Conservation (phyloP, 1,140 invertebrate species). For the Sycophaga agraensis region DNA sequence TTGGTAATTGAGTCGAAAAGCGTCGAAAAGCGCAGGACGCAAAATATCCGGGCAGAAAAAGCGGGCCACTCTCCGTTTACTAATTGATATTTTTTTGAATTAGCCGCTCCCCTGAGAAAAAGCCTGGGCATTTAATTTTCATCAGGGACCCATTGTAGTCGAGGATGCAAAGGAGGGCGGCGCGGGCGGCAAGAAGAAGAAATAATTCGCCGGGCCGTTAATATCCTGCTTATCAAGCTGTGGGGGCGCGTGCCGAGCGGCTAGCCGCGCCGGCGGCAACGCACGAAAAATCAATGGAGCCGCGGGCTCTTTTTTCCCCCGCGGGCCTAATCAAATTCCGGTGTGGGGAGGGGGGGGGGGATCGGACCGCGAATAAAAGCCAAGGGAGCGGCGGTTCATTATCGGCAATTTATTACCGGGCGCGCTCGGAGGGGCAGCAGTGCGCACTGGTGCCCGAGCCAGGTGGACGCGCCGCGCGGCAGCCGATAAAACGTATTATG, state of each 20-base stretch:
- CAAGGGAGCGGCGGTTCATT: not conserved
- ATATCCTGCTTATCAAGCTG: not conserved
- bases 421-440: too few relatives aligned
- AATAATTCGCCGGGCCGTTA: constrained; percentile 5
- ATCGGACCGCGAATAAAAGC: not conserved
- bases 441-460: too few relatives aligned
- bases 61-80: too few relatives aligned
- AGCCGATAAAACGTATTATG: constrained; percentile 45
- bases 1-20: too few relatives aligned
- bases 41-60: too few relatives aligned
- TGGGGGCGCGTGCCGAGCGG: too few relatives aligned
- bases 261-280: too few relatives aligned
- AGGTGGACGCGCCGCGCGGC: too few relatives aligned
- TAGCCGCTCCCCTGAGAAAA: not conserved
- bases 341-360: not conserved
- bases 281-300: constrained; percentile 14
- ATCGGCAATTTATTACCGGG: constrained; percentile 37
- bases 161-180: constrained; percentile 10
- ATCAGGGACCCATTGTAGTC: constrained; percentile 5
- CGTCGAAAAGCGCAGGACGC: too few relatives aligned
- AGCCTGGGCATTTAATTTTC: constrained; percentile 8
- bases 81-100: too few relatives aligned
- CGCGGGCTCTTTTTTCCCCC: not conserved
- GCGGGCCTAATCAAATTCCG: constrained; percentile 17
- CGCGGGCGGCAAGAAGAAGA: not conserved